A percentile compares a stretch with the other conserved stretches of the same genome.
Evolutionary conservation across 2,888 invertebrate genomes (phyloP).

Genomic region (Argyresthia goedartella): DNA sequence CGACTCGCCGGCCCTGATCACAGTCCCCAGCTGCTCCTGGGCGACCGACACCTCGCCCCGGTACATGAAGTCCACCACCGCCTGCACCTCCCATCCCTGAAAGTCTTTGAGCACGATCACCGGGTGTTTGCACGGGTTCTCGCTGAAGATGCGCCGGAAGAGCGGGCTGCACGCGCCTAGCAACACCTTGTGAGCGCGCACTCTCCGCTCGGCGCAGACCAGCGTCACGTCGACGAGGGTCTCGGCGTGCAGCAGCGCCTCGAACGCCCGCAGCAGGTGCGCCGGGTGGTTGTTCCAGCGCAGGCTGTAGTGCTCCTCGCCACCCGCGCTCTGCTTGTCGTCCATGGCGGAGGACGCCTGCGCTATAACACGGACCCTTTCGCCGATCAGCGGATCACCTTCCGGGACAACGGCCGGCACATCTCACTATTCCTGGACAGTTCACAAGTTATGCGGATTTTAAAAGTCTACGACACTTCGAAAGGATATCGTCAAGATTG

Average conservation of each 20-base stretch:
- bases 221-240: constrained; percentile 91
- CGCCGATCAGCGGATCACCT: too few species aligned
- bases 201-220: constrained; percentile 87
- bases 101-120: constrained; percentile 93
- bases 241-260: constrained; percentile 88
- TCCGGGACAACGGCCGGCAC: constrained; percentile 45
- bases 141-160: constrained; percentile 89
- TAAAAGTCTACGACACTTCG: not conserved
- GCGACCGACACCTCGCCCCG: constrained; percentile 92
- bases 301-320: constrained; percentile 88
- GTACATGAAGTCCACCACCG: constrained; percentile 94
- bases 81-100: constrained; percentile 89
- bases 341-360: constrained; percentile 51
- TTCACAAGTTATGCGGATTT: constrained; percentile 2
- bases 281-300: constrained; percentile 95
- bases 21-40: constrained; percentile 84
- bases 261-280: constrained; percentile 89
- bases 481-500: constrained; percentile 12
- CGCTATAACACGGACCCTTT: constrained; percentile 65
- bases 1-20: constrained; percentile 90
- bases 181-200: constrained; percentile 92
- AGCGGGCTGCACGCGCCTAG: constrained; percentile 91
- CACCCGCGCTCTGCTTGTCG: constrained; percentile 48
- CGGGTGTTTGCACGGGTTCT: constrained; percentile 94
- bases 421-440: constrained; percentile 34